Percentiles rank a stretch among this genome's conserved stretches.
Evolutionary conservation across 2,113 vertebrate species (phyloP).

Genomic region (Tricholaema leucomelas): DNA sequence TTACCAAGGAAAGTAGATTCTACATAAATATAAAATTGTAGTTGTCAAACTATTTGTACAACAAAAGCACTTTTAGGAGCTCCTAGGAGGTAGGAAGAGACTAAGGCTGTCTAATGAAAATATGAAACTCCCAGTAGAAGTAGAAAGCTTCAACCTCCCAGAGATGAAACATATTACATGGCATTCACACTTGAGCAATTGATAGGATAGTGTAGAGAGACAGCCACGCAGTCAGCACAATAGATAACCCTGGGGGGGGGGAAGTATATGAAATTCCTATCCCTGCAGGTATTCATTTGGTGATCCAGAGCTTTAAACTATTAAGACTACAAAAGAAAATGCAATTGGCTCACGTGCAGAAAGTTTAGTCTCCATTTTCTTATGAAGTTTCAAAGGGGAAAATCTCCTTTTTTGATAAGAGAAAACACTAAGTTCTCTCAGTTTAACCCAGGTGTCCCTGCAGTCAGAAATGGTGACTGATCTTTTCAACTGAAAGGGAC

Average conservation of each 20-base stretch:
- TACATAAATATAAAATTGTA: background rate
- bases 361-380: background rate
- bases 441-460: background rate
- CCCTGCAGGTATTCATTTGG: constrained; percentile 29
- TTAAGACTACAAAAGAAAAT: background rate
- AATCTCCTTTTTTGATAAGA: background rate
- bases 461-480: background rate
- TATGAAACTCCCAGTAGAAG: constrained; percentile 38
- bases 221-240: constrained; percentile 42
- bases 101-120: constrained; percentile 33
- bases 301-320: background rate
- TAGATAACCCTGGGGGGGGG: background rate
- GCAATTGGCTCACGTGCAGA: background rate
- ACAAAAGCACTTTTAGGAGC: background rate
- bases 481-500: background rate
- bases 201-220: constrained; percentile 35
- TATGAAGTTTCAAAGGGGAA: background rate
- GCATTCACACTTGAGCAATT: constrained; percentile 56
- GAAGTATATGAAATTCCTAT: constrained; percentile 28
- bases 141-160: constrained; percentile 53
- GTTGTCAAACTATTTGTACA: background rate
- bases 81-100: background rate
- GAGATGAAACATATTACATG: constrained; percentile 50
- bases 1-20: background rate
- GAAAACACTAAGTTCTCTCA: background rate